Percentiles rank a stretch among this genome's conserved stretches.
phyloP scores from a whole-genome alignment of 2,888 invertebrate species.

The Glaucopsyche alexis region DNA sequence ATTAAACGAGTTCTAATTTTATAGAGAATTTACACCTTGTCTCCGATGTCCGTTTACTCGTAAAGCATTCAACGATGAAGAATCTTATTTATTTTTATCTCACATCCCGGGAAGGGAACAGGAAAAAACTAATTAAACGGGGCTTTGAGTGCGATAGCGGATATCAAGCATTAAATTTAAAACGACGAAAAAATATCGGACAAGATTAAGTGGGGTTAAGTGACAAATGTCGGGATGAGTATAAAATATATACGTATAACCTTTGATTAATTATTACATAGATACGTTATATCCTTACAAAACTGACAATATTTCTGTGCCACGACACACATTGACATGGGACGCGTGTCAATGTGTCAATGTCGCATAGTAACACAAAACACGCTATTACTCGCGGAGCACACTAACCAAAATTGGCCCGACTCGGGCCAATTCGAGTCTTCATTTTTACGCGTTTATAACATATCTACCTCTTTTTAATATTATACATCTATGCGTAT shows the following conservation, averaged over 20 bases:
- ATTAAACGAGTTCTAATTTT: not conserved
- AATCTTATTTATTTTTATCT: conserved; percentile 2
- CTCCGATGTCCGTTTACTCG: not conserved
- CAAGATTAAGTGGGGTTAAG: conserved; percentile 23
- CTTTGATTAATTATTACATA: too few species aligned
- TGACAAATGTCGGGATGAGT: conserved; percentile 16
- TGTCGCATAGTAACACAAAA: too few species aligned
- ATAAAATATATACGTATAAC: not conserved
- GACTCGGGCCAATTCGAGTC: too few species aligned
- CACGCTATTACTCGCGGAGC: too few species aligned
- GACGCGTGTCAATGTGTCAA: too few species aligned
- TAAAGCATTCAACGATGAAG: conserved; percentile 9
- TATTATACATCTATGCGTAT: too few species aligned
- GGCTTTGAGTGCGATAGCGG: conserved; percentile 17
- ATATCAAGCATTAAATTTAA: conserved; percentile 27
- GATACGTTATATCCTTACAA: too few species aligned
- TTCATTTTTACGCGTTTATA: too few species aligned
- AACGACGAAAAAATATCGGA: conserved; percentile 26
- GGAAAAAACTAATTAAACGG: conserved; percentile 40
- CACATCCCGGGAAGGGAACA: conserved; percentile 28
- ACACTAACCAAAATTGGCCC: too few species aligned
- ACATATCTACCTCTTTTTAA: too few species aligned
- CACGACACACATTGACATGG: too few species aligned
- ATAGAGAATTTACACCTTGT: not conserved
- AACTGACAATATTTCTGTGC: too few species aligned